Evolutionary conservation across 2,113 vertebrate genomes (phyloP).

Genomic region (Dolichallabes microphthalmus): DNA sequence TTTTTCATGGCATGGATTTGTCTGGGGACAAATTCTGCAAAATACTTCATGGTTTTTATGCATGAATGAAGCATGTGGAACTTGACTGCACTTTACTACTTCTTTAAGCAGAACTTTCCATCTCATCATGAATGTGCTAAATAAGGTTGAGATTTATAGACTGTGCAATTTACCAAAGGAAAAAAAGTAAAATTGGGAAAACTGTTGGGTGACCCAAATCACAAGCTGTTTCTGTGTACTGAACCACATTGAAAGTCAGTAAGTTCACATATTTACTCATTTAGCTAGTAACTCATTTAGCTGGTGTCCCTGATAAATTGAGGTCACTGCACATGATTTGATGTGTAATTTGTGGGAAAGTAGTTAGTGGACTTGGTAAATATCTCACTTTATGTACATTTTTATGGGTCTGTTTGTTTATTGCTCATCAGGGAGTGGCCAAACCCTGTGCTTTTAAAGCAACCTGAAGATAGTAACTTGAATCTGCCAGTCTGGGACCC

Average conservation of each 20-base stretch:
- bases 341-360: background rate
- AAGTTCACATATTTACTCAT: background rate
- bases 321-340: background rate
- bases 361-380: background rate
- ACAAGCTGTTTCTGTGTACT: background rate
- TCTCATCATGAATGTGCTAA: background rate
- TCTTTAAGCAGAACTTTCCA: background rate
- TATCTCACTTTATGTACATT: background rate
- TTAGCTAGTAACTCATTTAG: background rate
- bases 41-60: background rate
- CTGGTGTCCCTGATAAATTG: background rate
- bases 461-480: conserved; percentile 90
- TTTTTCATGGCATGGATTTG: background rate
- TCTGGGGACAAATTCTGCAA: background rate
- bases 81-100: background rate
- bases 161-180: background rate
- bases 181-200: background rate
- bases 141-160: background rate
- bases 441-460: conserved; percentile 91
- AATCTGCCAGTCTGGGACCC: conserved; percentile 98
- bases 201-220: background rate
- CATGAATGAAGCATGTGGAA: background rate
- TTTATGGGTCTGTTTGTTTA: background rate
- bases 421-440: conserved; percentile 87
- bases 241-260: background rate